These are phyloP conservation scores for Gambelia wislizenii DNA, from an alignment of 2,797 vertebrate species.

Conservation along the genomic window DNA sequence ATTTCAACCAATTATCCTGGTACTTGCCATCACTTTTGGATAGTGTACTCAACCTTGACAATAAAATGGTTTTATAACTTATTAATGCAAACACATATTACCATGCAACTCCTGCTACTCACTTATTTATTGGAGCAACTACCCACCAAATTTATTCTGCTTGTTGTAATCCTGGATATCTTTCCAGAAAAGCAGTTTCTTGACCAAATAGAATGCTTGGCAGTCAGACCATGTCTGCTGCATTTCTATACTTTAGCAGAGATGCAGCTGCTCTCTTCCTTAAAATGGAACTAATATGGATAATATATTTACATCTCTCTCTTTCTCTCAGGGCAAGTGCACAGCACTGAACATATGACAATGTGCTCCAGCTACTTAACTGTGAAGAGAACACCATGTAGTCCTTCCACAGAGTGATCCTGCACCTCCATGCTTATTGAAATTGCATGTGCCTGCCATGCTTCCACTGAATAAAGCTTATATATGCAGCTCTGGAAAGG, in stretches of 20 bases:
- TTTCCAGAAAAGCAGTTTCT: not conserved
- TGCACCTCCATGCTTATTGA: not conserved
- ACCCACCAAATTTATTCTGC: not conserved
- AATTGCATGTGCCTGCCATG: not conserved
- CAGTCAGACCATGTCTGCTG: not conserved
- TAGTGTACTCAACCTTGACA: not conserved
- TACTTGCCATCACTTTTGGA: not conserved
- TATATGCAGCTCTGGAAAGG: not conserved
- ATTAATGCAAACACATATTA: not conserved
- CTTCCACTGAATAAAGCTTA: not conserved
- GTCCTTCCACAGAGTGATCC: not conserved
- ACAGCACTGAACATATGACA: not conserved
- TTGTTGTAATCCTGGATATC: not conserved
- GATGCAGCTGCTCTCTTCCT: not conserved
- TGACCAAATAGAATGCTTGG: not conserved
- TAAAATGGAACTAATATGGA: not conserved
- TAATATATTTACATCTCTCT: not conserved
- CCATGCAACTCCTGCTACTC: not conserved
- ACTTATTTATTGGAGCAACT: not conserved
- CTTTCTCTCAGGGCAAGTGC: not conserved
- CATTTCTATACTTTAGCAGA: not conserved
- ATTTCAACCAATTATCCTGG: not conserved
- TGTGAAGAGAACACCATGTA: not conserved
- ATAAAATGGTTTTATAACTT: not conserved
- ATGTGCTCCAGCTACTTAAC: not conserved